Conservation (phyloP, 2,888 invertebrate genomes). For the Drosophila mimetica region DNA sequence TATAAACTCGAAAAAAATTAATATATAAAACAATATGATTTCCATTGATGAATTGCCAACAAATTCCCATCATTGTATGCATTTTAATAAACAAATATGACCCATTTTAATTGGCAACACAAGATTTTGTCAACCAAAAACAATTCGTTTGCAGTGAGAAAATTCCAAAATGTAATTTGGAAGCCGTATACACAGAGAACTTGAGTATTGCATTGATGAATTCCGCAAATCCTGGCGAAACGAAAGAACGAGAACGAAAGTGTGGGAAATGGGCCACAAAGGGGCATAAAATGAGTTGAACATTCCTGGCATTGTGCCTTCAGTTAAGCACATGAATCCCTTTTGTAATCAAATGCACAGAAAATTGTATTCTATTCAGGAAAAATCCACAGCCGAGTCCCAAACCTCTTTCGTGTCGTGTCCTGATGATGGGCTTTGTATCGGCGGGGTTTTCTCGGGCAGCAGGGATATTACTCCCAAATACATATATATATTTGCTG, state of each 20-base stretch:
- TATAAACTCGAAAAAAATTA: too few species aligned
- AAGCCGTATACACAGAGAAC: too few species aligned
- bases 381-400: constrained; percentile 50
- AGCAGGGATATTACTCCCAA: constrained; percentile 8
- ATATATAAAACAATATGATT: too few species aligned
- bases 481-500: constrained; percentile 5
- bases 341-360: constrained; percentile 78
- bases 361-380: constrained; percentile 71
- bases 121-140: constrained; percentile 4
- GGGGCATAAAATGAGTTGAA: constrained; percentile 40
- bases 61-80: too few species aligned
- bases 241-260: neutral
- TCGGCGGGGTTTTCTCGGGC: constrained; percentile 45
- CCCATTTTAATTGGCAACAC: constrained; percentile 43
- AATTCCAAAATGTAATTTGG: constrained; percentile 4
- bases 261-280: constrained; percentile 31
- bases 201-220: constrained; percentile 33
- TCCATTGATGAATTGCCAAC: too few species aligned
- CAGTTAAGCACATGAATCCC: constrained; percentile 76
- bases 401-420: constrained; percentile 75
- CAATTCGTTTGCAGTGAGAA: neutral
- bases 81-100: neutral
- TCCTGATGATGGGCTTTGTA: constrained; percentile 77
- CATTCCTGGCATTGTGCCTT: constrained; percentile 59
- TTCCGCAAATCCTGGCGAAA: constrained; percentile 14